Conservation (phyloP, 2,797 vertebrate species). For the Sebastes baramenuke region DNA sequence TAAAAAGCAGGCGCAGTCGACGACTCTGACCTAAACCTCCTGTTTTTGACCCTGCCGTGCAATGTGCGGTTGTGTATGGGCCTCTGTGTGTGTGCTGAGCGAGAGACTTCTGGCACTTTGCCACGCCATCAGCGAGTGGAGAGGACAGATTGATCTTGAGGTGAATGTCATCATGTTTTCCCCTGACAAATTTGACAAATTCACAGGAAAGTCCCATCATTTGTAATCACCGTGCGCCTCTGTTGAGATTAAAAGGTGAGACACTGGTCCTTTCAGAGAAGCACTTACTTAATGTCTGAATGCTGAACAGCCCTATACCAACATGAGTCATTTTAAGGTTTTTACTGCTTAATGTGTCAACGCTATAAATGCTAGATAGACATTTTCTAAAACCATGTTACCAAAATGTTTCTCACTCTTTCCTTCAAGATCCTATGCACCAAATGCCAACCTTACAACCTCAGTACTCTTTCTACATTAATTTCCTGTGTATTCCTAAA, state of each 20-base stretch:
- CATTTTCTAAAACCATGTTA: slow-evolving; percentile 4
- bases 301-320: neutral
- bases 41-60: slow-evolving; percentile 64
- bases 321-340: slow-evolving; percentile 6
- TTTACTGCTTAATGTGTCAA: slow-evolving; percentile 12
- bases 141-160: slow-evolving; percentile 59
- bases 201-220: slow-evolving; percentile 73
- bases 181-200: slow-evolving; percentile 75
- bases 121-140: slow-evolving; percentile 38
- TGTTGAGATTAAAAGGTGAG: slow-evolving; percentile 73
- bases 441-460: neutral
- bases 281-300: slow-evolving; percentile 52
- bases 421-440: neutral
- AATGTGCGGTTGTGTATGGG: slow-evolving; percentile 5
- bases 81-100: slow-evolving; percentile 20
- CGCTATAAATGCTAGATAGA: neutral
- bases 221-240: slow-evolving; percentile 65
- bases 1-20: slow-evolving; percentile 70
- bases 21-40: slow-evolving; percentile 67
- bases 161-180: slow-evolving; percentile 68
- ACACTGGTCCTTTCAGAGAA: slow-evolving; percentile 51
- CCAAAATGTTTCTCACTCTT: neutral
- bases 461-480: neutral
- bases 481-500: slow-evolving; percentile 14
- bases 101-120: slow-evolving; percentile 39